phyloP scores from a whole-genome alignment of 2,888 invertebrate genomes.

The Chrysina gloriosa region DNA sequence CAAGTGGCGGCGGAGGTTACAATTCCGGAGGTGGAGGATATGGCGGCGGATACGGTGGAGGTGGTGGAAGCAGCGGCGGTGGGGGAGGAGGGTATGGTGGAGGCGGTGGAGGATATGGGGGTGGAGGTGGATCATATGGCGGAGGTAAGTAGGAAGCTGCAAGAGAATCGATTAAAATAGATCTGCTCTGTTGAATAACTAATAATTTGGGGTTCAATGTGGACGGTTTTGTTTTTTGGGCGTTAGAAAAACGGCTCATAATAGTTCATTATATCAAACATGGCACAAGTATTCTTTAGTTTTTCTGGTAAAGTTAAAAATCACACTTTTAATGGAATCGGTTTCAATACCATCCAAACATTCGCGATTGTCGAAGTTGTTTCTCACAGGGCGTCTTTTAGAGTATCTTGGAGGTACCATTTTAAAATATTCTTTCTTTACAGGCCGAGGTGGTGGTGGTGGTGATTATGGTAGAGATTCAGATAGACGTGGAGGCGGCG shows the following conservation, averaged over 20 bases:
- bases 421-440: slow-evolving; percentile 56
- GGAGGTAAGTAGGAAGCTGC: slow-evolving; percentile 44
- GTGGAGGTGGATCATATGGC: slow-evolving; percentile 62
- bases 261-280: no score
- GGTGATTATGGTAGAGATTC: slow-evolving; percentile 69
- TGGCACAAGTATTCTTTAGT: no score
- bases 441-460: slow-evolving; percentile 61
- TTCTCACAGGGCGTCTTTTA: no score
- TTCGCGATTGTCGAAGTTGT: no score
- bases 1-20: slow-evolving; percentile 60
- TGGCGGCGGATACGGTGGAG: slow-evolving; percentile 59
- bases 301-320: no score
- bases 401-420: not conserved
- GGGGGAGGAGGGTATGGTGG: slow-evolving; percentile 69
- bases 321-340: no score
- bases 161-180: no score
- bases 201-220: no score
- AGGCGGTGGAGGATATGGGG: slow-evolving; percentile 72
- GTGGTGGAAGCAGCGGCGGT: slow-evolving; percentile 65
- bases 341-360: no score
- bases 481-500: slow-evolving; percentile 68
- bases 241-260: no score
- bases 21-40: slow-evolving; percentile 59
- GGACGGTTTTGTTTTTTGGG: no score
- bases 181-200: no score